Evolutionary conservation across 2,113 vertebrate species (phyloP).

Genomic region (Rhinoderma darwinii): DNA sequence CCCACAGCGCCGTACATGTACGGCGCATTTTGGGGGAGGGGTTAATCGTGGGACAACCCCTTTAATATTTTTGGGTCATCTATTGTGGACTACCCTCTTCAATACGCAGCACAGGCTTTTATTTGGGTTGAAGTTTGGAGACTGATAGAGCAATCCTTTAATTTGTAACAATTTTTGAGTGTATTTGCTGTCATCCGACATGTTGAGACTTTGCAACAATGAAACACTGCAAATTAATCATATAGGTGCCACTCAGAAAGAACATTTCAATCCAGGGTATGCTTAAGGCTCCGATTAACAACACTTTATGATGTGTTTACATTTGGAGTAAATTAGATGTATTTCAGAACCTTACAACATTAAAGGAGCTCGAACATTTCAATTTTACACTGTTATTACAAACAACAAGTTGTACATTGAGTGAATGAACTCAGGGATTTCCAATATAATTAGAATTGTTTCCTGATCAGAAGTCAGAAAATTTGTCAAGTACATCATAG

Average conservation of each 20-base stretch:
- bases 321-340: slow-evolving; percentile 18
- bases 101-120: too few species aligned
- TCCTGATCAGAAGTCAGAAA: not conserved
- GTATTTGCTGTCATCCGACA: too few species aligned
- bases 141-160: too few species aligned
- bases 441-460: not conserved
- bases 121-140: too few species aligned
- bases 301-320: not conserved
- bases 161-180: too few species aligned
- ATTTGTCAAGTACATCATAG: not conserved
- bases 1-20: too few species aligned
- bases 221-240: slow-evolving; percentile 44
- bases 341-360: not conserved
- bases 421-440: not conserved
- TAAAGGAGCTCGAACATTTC: not conserved
- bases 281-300: slow-evolving; percentile 45
- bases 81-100: too few species aligned
- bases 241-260: slow-evolving; percentile 6
- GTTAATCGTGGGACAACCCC: too few species aligned
- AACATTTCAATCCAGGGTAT: not conserved
- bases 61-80: too few species aligned
- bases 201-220: slow-evolving; percentile 23
- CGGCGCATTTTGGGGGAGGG: too few species aligned
- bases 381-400: not conserved
- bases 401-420: not conserved